Base-by-base conservation (phyloP, 2,888 invertebrate genomes). In the Petrolisthes manimaculis region DNA sequence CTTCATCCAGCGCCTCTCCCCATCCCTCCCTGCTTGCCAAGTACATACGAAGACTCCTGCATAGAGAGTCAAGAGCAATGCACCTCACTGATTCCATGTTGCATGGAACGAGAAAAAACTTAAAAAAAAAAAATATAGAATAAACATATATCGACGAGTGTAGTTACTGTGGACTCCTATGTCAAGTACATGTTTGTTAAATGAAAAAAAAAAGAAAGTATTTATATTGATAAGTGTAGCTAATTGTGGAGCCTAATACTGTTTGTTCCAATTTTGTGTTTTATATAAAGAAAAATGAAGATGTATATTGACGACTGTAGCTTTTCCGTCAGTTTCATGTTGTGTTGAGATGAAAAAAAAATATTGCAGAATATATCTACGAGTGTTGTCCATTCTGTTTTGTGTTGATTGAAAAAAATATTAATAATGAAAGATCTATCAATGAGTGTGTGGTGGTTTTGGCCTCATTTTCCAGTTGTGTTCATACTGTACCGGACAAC, bases 271-370 rank as follows among this genome's bases (percentile, higher is more conserved):
- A 21, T 71, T 71, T 71, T 71, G 77, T 51, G 51, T 77, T 51
- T 77, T 77, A 53, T 77, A 77, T 51, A 77, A 77, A 77, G 77
- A 77, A 53, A 67, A 77, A 77, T 77, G 77, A 9, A 77, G 71
- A 71, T 71, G 71, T 77, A 77, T 77, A 51, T 37, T 77, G 51
- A 77, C 77, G 12, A 77, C 53, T 51, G 37, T 77, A 77, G 77
- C 77, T 77, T 77, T 37, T 71, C n/a, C 71, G 71, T 71, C 71
- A 71, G 14, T 71, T 71, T n/a, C 71, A 71, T 18, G 71, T 71
- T 12, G 12, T 71, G n/a, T 18, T 12, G 12, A n/a, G 12, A n/a
- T 14, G 9, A n/a, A 77, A 77, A 77, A 71, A 12, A 18, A 71
- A 71, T 71, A 71, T 71, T 71, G 71, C 71, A 71, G 71, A 71